Evolutionary conservation across 2,888 invertebrate species (phyloP), one percentile per base, ranked within the genome.

Genomic region (Ganaspis brasiliensis): DNA sequence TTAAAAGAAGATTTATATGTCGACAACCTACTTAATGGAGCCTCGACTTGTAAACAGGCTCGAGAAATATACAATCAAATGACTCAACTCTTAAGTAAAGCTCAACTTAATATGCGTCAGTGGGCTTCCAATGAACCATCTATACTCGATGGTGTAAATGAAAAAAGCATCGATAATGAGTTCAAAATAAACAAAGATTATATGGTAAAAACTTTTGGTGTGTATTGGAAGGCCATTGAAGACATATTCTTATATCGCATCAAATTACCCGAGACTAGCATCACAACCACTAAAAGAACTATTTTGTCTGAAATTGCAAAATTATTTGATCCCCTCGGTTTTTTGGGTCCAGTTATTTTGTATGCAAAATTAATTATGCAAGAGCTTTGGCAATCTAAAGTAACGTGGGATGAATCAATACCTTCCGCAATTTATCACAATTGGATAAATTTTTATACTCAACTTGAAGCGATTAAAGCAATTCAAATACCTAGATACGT

Each of bases 251-350:
- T 75, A 0, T 82, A 81, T 40, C 74, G 74, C 0, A 79, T 80
- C 14, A 74, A 75, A 19, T 52, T 78, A 1, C 24, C 49, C 4
- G 49, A 52, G 1, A 57, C 14, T 19, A 26, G 37, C 2, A 16
- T 52, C 14, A 24, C n/a, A 1, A 61, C 70, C 12, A 82, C 79
- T 0, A 83, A 81, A 40, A 21, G 82, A 1, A 74, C 19, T 2
- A 74, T 84, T 31, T 73, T 83, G 0, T 84, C 81, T 2, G 76
- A 82, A 37, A 82, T 82, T 3, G 81, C 81, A 0, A 79, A 73
- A 55, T 79, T 84, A 19, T 85, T 81, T 49, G 83, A 85, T 45
- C 85, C 83, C 0, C 37, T 83, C 1, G 83, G 83, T 9, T 72
- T 83, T 4, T 56, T 84, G 1, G 79, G 80, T 12, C 85, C 82